Evolutionary conservation across 2,888 invertebrate genomes (phyloP), one percentile per base, ranked within the genome.

Genomic region (Gerris lacustris): DNA sequence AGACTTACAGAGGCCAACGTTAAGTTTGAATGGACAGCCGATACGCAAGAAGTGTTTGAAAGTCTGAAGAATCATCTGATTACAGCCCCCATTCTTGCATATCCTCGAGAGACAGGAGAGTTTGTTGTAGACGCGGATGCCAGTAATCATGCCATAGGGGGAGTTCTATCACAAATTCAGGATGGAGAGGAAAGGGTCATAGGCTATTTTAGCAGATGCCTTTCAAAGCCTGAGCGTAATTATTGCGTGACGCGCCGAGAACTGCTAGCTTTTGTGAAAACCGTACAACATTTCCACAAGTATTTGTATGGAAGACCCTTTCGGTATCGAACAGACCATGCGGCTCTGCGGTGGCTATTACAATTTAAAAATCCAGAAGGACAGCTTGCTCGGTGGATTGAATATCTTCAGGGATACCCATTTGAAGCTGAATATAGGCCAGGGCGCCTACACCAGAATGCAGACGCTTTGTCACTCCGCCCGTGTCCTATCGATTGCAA

Each of bases 401-500:
- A 55, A 45, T 66, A 18, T 69, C 45, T 63, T 45, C 63, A 31
- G 15, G 55, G 55, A 15, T 55, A 55, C 55, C 55, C 55, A 55
- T 9, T 55, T 9, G 11, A 55, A 55, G 15, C 15, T 55, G 55
- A 68, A 45, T 68, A 68, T 45, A 31, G 71, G n/a, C 66, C 45
- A 15, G 76, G 77, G 17, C 69, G 64, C 6, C 69, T 43, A 0
- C 76, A 77, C 67, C 68, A 67, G 0, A 77, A 77, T 64, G 76
- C 76, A 0, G 76, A 77, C 68, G 74, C 72, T 5, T 67, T 77
- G 6, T 76, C 76, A 0, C 66, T 76, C 67, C 67, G 76, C 62
- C 76, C 75, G 31, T 75, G 73, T 44, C 71, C 17, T 9, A 17
- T 7, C 1, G 63, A 44, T 62, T 69, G 71, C 67, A 69, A 44